A percentile compares a stretch with the other conserved stretches of the same genome.
Conservation (phyloP, 2,797 vertebrate species). For the Margarornis squamiger region DNA sequence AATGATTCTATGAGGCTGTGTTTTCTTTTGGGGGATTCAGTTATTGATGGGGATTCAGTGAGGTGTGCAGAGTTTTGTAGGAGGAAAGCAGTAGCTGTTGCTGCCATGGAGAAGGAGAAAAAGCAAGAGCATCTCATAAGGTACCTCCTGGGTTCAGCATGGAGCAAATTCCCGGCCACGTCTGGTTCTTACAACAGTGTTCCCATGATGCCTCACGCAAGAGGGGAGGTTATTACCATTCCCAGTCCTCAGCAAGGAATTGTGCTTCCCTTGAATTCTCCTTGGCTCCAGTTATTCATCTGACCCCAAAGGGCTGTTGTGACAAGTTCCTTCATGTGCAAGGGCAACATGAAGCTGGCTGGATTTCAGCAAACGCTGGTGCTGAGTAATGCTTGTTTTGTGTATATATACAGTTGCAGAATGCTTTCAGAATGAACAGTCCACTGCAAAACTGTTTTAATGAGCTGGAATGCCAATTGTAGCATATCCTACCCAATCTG, state of each 20-base stretch:
- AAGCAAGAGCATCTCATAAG: neutral
- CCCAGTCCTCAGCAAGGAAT: neutral
- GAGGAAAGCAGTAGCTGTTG: neutral
- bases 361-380: neutral
- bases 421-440: neutral
- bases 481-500: conserved; percentile 15
- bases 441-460: neutral
- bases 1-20: neutral
- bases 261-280: neutral
- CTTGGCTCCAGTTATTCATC: neutral
- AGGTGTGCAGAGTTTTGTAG: neutral
- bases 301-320: neutral
- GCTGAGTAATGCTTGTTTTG: neutral
- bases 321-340: neutral
- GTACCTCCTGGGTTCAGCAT: neutral
- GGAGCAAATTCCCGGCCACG: neutral
- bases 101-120: neutral
- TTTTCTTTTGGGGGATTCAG: neutral
- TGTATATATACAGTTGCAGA: conserved; percentile 25
- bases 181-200: neutral
- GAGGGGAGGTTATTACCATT: neutral
- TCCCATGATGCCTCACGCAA: neutral
- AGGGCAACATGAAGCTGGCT: neutral
- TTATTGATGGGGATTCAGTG: neutral
- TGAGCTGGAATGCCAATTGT: conserved; percentile 24